phyloP scores from a whole-genome alignment of 2,888 invertebrate species.

The Lasioglossum pauxillum region DNA sequence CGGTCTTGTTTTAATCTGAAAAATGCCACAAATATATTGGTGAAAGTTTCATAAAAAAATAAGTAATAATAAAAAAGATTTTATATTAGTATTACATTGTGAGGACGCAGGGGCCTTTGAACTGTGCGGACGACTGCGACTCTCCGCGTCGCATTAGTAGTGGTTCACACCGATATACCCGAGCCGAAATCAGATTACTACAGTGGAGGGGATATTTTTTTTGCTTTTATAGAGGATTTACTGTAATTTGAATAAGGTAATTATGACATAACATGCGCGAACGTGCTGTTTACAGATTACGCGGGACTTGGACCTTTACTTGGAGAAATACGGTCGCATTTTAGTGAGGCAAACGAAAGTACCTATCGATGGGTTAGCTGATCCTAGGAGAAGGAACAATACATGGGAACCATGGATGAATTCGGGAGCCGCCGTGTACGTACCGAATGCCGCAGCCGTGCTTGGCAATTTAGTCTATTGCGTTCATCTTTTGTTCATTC shows the following conservation, averaged over 20 bases:
- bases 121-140: too few relatives aligned
- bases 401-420: constrained; percentile 90
- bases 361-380: constrained; percentile 85
- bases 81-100: too few relatives aligned
- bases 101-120: too few relatives aligned
- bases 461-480: constrained; percentile 71
- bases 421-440: constrained; percentile 62
- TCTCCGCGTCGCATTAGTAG: too few relatives aligned
- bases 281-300: constrained; percentile 71
- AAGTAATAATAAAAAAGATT: too few relatives aligned
- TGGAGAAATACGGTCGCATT: constrained; percentile 75
- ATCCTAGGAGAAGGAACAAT: constrained; percentile 90
- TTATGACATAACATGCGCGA: neutral
- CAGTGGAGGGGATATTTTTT: too few relatives aligned
- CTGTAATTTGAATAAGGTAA: neutral
- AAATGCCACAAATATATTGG: too few relatives aligned
- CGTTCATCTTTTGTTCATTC: constrained; percentile 65
- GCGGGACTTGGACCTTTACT: constrained; percentile 71
- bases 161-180: too few relatives aligned
- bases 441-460: constrained; percentile 70
- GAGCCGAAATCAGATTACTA: too few relatives aligned
- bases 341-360: constrained; percentile 72
- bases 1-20: too few relatives aligned
- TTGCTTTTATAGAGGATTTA: too few relatives aligned
- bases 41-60: too few relatives aligned